phyloP scores from a whole-genome alignment of 2,888 invertebrate species.

The Chloromyia formosa region DNA sequence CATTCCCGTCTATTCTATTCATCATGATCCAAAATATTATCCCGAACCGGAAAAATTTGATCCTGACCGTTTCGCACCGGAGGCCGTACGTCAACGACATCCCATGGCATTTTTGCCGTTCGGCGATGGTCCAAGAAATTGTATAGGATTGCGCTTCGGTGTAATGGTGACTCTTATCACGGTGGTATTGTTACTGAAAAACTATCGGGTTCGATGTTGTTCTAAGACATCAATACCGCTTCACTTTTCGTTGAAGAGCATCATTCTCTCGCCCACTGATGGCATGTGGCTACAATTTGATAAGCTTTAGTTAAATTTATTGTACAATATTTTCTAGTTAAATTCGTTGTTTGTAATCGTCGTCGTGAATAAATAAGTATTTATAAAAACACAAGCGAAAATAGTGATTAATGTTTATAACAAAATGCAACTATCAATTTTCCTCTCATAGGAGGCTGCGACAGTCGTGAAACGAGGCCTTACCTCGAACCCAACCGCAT shows the following conservation, averaged over 20 bases:
- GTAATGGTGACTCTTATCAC: conserved; percentile 48
- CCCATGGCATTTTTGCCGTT: conserved; percentile 56
- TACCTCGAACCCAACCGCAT: too few species aligned
- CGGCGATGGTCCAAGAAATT: conserved; percentile 57
- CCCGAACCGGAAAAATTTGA: conserved; percentile 71
- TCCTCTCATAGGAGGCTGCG: too few species aligned
- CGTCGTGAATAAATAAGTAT: too few species aligned
- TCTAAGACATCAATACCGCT: conserved; percentile 7
- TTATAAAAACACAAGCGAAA: too few species aligned
- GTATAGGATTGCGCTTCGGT: conserved; percentile 54
- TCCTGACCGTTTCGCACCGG: conserved; percentile 68
- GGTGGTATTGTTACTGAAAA: conserved; percentile 14
- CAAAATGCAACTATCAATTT: too few species aligned
- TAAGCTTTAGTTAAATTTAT: conserved; percentile 1
- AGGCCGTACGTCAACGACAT: conserved; percentile 63
- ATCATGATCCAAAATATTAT: conserved; percentile 69
- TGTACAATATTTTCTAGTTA: too few species aligned
- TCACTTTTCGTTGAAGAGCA: conserved; percentile 6
- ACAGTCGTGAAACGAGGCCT: too few species aligned
- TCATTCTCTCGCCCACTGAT: conserved; percentile 9
- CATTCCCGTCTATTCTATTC: conserved; percentile 69
- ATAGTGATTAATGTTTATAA: too few species aligned
- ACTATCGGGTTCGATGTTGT: not conserved
- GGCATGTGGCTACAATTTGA: conserved; percentile 16
- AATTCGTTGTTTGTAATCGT: too few species aligned